phyloP scores from a whole-genome alignment of 1,140 invertebrate species.

The Monomorium pharaonis region DNA sequence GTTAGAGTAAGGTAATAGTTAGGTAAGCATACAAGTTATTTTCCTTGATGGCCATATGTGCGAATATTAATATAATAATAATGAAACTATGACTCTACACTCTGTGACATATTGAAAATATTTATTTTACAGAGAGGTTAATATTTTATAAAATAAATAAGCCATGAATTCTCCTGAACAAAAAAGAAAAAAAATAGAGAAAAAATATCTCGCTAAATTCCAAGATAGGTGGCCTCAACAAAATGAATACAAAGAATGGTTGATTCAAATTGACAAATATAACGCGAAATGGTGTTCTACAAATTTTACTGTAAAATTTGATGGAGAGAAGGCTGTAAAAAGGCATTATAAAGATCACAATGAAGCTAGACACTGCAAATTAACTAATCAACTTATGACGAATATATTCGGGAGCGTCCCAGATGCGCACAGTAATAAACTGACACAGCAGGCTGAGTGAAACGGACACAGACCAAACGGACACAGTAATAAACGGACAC shows the following conservation, averaged over 20 bases:
- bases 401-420: too few relatives aligned
- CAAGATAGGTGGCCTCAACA: not conserved
- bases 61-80: too few relatives aligned
- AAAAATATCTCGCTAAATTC: not conserved
- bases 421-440: too few relatives aligned
- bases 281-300: not conserved
- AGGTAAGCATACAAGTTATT: too few relatives aligned
- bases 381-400: not conserved
- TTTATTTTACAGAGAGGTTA: not conserved
- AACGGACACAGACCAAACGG: too few relatives aligned
- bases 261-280: not conserved
- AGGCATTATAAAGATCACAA: not conserved
- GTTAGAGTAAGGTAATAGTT: too few relatives aligned
- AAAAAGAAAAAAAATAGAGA: not conserved
- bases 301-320: not conserved
- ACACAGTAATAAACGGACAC: too few relatives aligned
- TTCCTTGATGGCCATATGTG: too few relatives aligned
- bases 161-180: not conserved
- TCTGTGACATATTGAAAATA: too few relatives aligned
- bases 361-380: not conserved
- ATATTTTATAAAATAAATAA: conserved; percentile 1
- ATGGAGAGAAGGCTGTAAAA: not conserved
- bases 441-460: too few relatives aligned
- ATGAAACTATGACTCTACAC: too few relatives aligned
- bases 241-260: not conserved